phyloP scores from a whole-genome alignment of 2,888 invertebrate species.

The Oithona nana region DNA sequence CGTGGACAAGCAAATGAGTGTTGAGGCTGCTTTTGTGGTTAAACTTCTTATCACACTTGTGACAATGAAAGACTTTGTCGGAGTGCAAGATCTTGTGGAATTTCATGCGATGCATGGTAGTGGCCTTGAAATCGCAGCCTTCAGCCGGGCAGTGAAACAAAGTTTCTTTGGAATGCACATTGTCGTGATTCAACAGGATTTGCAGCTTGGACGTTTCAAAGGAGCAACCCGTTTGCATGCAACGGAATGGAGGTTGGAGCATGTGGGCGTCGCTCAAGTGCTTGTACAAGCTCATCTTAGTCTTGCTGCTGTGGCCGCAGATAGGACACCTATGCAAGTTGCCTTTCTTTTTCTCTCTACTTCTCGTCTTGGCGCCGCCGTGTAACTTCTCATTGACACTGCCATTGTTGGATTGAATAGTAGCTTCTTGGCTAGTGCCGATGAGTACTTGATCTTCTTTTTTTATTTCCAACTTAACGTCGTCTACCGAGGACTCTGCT shows the following conservation, averaged over 20 bases:
- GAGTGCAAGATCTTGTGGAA: not conserved
- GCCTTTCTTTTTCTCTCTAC: not conserved
- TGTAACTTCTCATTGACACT: too few relatives aligned
- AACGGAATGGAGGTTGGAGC: slow-evolving; percentile 42
- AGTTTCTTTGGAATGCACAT: slow-evolving; percentile 35
- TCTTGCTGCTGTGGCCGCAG: slow-evolving; percentile 42
- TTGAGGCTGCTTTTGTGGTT: slow-evolving; percentile 39
- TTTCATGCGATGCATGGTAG: not conserved
- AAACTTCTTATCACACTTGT: slow-evolving; percentile 39
- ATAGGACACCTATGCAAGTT: slow-evolving; percentile 33
- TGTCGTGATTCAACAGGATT: slow-evolving; percentile 38
- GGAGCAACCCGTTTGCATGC: slow-evolving; percentile 34
- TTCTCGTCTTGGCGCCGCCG: too few relatives aligned
- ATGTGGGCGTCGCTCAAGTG: slow-evolving; percentile 39
- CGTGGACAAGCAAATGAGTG: slow-evolving; percentile 38
- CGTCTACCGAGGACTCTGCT: not conserved
- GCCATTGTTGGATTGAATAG: too few relatives aligned
- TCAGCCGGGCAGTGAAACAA: slow-evolving; percentile 29
- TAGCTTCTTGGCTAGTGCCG: not conserved
- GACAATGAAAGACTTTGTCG: slow-evolving; percentile 27
- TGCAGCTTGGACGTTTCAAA: slow-evolving; percentile 34
- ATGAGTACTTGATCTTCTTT: not conserved
- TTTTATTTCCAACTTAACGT: not conserved
- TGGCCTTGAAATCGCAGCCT: not conserved
- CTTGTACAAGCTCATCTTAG: slow-evolving; percentile 40